These are phyloP conservation scores for Argynnis bischoffii DNA, from an alignment of 2,888 invertebrate species.

Conservation along the genomic window DNA sequence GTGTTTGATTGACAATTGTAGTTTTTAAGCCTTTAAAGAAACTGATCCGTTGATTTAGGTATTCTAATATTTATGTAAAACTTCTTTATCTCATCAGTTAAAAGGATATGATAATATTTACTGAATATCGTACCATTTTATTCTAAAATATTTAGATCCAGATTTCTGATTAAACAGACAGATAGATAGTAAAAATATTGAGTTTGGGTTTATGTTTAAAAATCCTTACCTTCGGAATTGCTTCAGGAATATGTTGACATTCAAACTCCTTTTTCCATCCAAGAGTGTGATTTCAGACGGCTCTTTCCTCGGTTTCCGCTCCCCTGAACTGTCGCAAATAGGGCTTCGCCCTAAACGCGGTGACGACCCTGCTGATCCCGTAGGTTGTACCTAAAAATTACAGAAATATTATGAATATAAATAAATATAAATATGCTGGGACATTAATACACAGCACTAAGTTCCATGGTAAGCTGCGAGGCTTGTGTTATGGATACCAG, in stretches of 20 bases:
- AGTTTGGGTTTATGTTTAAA: neutral
- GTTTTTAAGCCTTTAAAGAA: no score
- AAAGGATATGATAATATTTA: no score
- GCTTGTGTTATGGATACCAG: no score
- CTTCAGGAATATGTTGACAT: slow-evolving; percentile 98
- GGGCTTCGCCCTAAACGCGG: slow-evolving; percentile 71
- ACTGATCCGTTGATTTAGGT: no score
- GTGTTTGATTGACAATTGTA: no score
- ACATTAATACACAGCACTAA: no score
- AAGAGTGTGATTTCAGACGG: slow-evolving; percentile 93
- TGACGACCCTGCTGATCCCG: slow-evolving; percentile 76
- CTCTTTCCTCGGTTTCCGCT: slow-evolving; percentile 88
- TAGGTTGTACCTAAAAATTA: slow-evolving; percentile 62
- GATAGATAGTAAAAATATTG: neutral
- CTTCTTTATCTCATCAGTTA: no score
- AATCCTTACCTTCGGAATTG: slow-evolving; percentile 91
- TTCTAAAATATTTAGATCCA: no score
- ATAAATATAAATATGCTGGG: neutral
- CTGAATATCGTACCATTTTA: no score
- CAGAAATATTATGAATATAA: neutral
- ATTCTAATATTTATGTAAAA: no score
- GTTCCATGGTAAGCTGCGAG: no score
- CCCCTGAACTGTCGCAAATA: slow-evolving; percentile 74
- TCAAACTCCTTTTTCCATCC: slow-evolving; percentile 96
- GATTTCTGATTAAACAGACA: no score